phyloP scores from a whole-genome alignment of 2,888 invertebrate species.

The Pterostichus niger region DNA sequence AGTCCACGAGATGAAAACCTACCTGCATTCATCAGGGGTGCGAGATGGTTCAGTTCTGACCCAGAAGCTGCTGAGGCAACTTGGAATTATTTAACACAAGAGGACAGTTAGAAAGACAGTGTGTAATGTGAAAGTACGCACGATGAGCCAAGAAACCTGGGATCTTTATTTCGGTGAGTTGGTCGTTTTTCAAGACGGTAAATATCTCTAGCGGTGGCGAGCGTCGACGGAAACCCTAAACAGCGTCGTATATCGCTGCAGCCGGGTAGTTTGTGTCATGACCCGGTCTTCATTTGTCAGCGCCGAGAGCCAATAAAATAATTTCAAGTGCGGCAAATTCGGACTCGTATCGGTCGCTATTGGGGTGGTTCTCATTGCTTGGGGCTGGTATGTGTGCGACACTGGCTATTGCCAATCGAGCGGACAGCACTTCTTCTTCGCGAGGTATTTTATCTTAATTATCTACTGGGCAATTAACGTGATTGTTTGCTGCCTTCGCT shows the following conservation, averaged over 20 bases:
- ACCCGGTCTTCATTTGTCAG: slow-evolving; percentile 78
- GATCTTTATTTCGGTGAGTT: slow-evolving; percentile 63
- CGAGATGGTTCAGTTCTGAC: slow-evolving; percentile 36
- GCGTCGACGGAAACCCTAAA: slow-evolving; percentile 53
- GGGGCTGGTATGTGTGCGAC: slow-evolving; percentile 2
- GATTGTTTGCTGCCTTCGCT: slow-evolving; percentile 41
- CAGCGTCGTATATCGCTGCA: slow-evolving; percentile 61
- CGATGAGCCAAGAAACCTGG: slow-evolving; percentile 55
- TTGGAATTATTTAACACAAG: not conserved
- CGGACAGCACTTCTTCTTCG: slow-evolving; percentile 35
- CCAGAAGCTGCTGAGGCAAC: not conserved
- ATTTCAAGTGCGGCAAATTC: slow-evolving; percentile 68
- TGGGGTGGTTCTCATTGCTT: not conserved
- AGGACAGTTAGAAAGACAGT: not conserved
- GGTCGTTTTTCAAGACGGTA: slow-evolving; percentile 52
- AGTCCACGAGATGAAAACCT: slow-evolving; percentile 1
- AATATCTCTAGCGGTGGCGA: slow-evolving; percentile 43
- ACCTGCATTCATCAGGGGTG: slow-evolving; percentile 26
- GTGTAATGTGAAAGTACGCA: slow-evolving; percentile 12
- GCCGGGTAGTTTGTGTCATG: slow-evolving; percentile 76
- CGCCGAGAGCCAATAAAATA: slow-evolving; percentile 77
- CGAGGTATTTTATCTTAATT: slow-evolving; percentile 62
- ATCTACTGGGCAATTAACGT: slow-evolving; percentile 46
- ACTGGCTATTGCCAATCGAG: slow-evolving; percentile 60
- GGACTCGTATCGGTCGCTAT: slow-evolving; percentile 46